Evolutionary conservation across 2,113 vertebrate species (phyloP).

Genomic region (Rhizomys pruinosus): DNA sequence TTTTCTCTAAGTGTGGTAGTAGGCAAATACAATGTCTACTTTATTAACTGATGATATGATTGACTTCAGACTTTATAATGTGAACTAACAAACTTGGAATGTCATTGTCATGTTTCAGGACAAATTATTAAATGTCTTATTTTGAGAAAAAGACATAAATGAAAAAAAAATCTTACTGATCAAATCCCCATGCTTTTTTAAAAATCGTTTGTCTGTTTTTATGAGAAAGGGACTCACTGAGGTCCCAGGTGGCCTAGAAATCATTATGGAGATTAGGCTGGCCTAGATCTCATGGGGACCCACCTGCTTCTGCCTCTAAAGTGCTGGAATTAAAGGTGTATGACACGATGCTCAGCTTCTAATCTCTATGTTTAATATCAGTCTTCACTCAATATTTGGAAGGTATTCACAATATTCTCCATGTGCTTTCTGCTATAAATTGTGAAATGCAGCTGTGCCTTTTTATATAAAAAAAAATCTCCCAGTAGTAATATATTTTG

Average conservation of each 20-base stretch:
- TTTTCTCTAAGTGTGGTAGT: neutral
- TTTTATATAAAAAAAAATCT: neutral
- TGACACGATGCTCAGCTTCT: neutral
- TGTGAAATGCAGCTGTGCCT: neutral
- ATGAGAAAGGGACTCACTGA: too few relatives aligned
- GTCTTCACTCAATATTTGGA: neutral
- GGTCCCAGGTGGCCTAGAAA: too few relatives aligned
- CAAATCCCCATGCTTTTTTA: neutral
- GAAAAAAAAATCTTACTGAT: neutral
- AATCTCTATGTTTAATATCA: neutral
- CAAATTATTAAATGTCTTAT: neutral
- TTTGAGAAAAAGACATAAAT: neutral
- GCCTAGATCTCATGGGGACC: too few relatives aligned
- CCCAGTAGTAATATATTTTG: too few relatives aligned
- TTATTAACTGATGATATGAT: neutral
- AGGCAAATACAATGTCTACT: neutral
- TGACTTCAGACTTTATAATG: neutral
- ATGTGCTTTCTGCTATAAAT: neutral
- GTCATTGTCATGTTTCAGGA: neutral
- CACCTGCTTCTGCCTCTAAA: too few relatives aligned
- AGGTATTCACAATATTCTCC: neutral
- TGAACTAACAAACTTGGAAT: neutral
- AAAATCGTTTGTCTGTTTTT: too few relatives aligned
- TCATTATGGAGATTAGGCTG: too few relatives aligned
- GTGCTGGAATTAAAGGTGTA: too few relatives aligned